phyloP scores from a whole-genome alignment of 2,888 invertebrate genomes.

The Elgonia sp. region DNA sequence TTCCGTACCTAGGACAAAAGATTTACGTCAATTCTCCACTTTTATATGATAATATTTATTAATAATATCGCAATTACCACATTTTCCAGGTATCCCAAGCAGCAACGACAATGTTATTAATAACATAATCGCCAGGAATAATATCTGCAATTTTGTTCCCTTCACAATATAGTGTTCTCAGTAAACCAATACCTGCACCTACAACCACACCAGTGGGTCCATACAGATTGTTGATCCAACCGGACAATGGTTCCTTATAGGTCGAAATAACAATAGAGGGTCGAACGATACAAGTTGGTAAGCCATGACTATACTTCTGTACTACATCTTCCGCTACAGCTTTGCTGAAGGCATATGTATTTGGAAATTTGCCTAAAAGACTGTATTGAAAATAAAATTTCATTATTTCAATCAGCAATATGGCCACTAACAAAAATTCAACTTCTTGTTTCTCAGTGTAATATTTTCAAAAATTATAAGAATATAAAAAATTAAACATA shows the following conservation, averaged over 20 bases:
- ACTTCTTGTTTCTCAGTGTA: too few relatives aligned
- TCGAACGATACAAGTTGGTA: constrained; percentile 91
- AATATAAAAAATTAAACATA: too few relatives aligned
- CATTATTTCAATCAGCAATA: too few relatives aligned
- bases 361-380: constrained; percentile 89
- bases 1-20: too few relatives aligned
- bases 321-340: constrained; percentile 91
- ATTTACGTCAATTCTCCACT: too few relatives aligned
- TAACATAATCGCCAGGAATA: constrained; percentile 91
- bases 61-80: too few relatives aligned
- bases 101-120: constrained; percentile 89
- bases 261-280: constrained; percentile 89
- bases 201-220: constrained; percentile 89
- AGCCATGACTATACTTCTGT: constrained; percentile 87
- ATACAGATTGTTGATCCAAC: constrained; percentile 92
- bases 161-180: constrained; percentile 89
- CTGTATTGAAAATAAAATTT: constrained; percentile 83
- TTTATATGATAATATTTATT: too few relatives aligned
- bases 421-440: too few relatives aligned
- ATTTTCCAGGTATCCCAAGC: constrained; percentile 87
- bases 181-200: constrained; percentile 88
- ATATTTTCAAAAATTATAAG: too few relatives aligned
- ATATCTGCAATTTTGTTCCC: constrained; percentile 89
- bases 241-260: constrained; percentile 86
- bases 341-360: constrained; percentile 92